Evolutionary conservation across 2,888 invertebrate genomes (phyloP).

Genomic region (Diploptera punctata): DNA sequence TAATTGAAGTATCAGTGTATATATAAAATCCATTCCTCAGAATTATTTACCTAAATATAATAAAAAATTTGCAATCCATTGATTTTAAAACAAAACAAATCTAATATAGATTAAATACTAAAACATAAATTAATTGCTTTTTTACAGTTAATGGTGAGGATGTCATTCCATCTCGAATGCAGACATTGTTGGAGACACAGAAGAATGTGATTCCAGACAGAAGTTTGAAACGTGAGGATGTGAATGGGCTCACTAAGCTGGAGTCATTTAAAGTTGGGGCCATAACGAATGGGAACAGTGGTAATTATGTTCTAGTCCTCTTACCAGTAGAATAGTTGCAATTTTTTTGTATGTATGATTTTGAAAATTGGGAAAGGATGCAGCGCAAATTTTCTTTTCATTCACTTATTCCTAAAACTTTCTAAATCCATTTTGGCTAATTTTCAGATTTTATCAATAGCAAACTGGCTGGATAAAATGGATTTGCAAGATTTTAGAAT

Average conservation of each 20-base stretch:
- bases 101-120: too few relatives aligned
- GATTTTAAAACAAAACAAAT: too few relatives aligned
- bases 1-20: too few relatives aligned
- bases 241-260: conserved; percentile 26
- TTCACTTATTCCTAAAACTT: too few relatives aligned
- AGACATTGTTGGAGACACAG: not conserved
- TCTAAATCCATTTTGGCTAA: too few relatives aligned
- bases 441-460: too few relatives aligned
- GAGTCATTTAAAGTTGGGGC: conserved; percentile 28
- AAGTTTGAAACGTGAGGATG: conserved; percentile 26
- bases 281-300: conserved; percentile 14
- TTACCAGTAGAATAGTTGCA: not conserved
- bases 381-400: too few relatives aligned
- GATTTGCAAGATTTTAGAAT: too few relatives aligned
- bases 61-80: too few relatives aligned
- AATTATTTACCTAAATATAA: too few relatives aligned
- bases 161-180: not conserved
- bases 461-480: too few relatives aligned
- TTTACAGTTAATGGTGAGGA: conserved; percentile 10
- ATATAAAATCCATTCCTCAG: too few relatives aligned
- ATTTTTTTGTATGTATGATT: not conserved
- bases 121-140: not conserved
- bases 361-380: not conserved
- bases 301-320: conserved; percentile 21
- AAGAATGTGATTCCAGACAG: conserved; percentile 1